These are phyloP conservation scores for Cephalopholis sonnerati DNA, from an alignment of 2,113 vertebrate species.

Conservation along the genomic window DNA sequence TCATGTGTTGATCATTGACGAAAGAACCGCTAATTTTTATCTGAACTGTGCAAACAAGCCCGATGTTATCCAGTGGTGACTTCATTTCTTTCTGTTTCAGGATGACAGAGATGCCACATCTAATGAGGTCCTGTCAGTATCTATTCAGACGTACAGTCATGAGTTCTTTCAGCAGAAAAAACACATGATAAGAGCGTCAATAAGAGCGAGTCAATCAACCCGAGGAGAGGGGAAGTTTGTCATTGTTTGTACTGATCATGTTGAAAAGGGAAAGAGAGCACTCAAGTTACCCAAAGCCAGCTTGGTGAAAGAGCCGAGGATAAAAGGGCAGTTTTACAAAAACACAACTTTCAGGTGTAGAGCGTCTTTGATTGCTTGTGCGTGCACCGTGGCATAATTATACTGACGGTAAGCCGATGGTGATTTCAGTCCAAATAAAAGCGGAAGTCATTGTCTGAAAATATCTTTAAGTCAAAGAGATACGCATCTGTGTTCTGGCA, in stretches of 20 bases:
- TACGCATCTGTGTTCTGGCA: conserved; percentile 5
- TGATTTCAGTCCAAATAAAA: too few relatives aligned
- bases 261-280: conserved; percentile 74
- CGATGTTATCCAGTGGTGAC: conserved; percentile 6
- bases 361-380: conserved; percentile 24
- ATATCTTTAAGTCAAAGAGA: conserved; percentile 45
- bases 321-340: conserved; percentile 57
- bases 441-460: conserved; percentile 41
- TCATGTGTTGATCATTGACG: conserved; percentile 18
- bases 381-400: conserved; percentile 15
- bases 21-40: neutral
- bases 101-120: conserved; percentile 14
- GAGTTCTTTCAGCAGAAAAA: conserved; percentile 46
- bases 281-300: conserved; percentile 59
- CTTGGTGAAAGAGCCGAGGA: conserved; percentile 71
- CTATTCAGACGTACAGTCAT: conserved; percentile 53
- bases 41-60: conserved; percentile 37
- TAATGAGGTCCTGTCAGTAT: conserved; percentile 59
- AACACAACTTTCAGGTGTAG: conserved; percentile 37
- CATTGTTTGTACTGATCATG: conserved; percentile 71
- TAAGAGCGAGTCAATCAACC: conserved; percentile 50
- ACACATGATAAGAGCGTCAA: conserved; percentile 48
- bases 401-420: neutral
- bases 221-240: conserved; percentile 44
- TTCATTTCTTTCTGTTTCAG: conserved; percentile 20